Evolutionary conservation across 2,888 invertebrate genomes (phyloP).

Genomic region (Caenorhabditis virilis): DNA sequence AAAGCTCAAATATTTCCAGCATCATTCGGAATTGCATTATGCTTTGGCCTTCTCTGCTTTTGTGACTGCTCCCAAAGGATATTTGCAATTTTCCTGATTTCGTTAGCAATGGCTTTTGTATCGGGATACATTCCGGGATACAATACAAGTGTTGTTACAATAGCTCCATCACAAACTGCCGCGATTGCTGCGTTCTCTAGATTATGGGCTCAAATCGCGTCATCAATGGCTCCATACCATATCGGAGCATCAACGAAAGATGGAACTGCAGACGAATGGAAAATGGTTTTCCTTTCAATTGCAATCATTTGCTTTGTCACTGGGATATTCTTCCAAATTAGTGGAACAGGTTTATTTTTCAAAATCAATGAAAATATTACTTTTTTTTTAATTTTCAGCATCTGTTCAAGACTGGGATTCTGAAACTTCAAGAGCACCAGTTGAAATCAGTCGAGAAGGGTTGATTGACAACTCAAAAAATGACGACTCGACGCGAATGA

Average conservation of each 20-base stretch:
- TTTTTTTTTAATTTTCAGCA: constrained; percentile 8
- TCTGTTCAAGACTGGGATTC: constrained; percentile 34
- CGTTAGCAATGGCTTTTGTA: constrained; percentile 60
- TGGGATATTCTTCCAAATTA: constrained; percentile 64
- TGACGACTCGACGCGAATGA: constrained; percentile 27
- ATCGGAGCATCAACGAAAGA: constrained; percentile 58
- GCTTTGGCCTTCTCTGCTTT: constrained; percentile 59
- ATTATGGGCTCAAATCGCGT: constrained; percentile 64
- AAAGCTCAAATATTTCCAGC: constrained; percentile 40
- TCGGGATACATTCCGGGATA: constrained; percentile 68
- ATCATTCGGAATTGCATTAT: constrained; percentile 62
- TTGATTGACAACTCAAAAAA: constrained; percentile 34
- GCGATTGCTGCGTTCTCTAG: constrained; percentile 65
- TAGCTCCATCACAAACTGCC: constrained; percentile 66
- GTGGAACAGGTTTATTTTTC: constrained; percentile 57
- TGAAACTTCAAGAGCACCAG: constrained; percentile 14
- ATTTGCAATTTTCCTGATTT: constrained; percentile 58
- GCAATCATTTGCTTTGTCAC: constrained; percentile 55
- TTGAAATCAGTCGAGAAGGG: constrained; percentile 25
- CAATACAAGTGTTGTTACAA: constrained; percentile 66
- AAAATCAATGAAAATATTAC: neutral
- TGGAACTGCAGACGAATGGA: constrained; percentile 63
- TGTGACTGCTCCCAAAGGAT: constrained; percentile 56
- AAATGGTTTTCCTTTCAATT: constrained; percentile 55
- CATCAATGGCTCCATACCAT: constrained; percentile 62